These are phyloP conservation scores for Corbicula japonica DNA, from an alignment of 2,888 invertebrate genomes.

Conservation along the genomic window DNA sequence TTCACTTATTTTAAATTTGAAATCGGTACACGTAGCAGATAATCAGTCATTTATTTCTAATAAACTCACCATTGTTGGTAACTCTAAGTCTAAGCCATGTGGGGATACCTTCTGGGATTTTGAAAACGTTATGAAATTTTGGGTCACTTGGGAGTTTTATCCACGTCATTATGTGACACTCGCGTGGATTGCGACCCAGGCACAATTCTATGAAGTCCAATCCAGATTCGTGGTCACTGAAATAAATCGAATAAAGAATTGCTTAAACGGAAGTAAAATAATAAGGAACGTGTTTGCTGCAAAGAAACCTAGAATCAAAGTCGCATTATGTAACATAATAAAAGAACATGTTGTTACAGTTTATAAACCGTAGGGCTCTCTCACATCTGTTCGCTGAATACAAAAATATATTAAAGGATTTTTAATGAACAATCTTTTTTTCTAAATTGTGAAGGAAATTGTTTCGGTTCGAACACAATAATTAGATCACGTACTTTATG, in stretches of 20 bases:
- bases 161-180: conserved; percentile 70
- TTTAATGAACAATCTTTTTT: not conserved
- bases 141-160: conserved; percentile 39
- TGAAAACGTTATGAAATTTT: conserved; percentile 37
- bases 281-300: conserved; percentile 24
- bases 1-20: too few species aligned
- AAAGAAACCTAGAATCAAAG: not conserved
- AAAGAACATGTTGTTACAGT: too few species aligned
- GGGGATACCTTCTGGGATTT: conserved; percentile 71
- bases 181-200: conserved; percentile 72
- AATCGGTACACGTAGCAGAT: too few species aligned
- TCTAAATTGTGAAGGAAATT: not conserved
- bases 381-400: not conserved
- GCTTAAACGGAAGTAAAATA: not conserved
- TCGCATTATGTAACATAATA: not conserved
- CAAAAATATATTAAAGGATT: not conserved
- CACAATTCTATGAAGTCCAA: conserved; percentile 69
- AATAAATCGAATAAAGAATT: conserved; percentile 27
- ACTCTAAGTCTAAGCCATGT: conserved; percentile 72
- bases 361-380: too few species aligned
- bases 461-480: not conserved
- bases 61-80: conserved; percentile 65
- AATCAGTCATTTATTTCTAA: too few species aligned
- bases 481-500: too few species aligned
- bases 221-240: conserved; percentile 78